Conservation (phyloP, 2,888 invertebrate genomes). For the Tiliacea citrago region DNA sequence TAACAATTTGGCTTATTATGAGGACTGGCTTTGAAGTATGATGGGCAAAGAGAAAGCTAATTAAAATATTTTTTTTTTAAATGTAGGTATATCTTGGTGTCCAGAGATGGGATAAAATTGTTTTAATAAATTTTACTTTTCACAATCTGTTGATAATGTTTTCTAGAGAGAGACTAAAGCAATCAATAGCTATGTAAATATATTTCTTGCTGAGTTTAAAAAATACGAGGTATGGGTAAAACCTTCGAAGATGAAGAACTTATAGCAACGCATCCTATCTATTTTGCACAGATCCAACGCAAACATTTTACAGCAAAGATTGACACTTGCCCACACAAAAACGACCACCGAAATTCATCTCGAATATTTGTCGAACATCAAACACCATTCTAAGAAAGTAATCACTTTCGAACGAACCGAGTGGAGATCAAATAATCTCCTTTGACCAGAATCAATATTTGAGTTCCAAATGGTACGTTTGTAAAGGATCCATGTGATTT, state of each 20-base stretch:
- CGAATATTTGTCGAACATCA: conserved; percentile 64
- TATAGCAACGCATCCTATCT: background rate
- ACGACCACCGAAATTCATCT: conserved; percentile 44
- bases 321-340: conserved; percentile 42
- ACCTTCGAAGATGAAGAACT: background rate
- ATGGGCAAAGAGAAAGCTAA: conserved; percentile 17
- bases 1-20: conserved; percentile 31
- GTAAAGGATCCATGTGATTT: conserved; percentile 78
- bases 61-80: conserved; percentile 9
- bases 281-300: conserved; percentile 26
- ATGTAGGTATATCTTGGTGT: background rate
- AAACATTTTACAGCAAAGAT: conserved; percentile 33
- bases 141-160: background rate
- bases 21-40: conserved; percentile 4
- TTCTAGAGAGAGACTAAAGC: background rate
- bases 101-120: background rate
- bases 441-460: conserved; percentile 82
- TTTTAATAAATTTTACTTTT: background rate
- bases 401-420: conserved; percentile 75
- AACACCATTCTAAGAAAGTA: conserved; percentile 77
- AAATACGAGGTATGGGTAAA: no score
- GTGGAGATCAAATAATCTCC: conserved; percentile 82
- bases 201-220: background rate
- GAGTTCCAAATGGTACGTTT: conserved; percentile 73
- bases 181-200: background rate